These are phyloP conservation scores for Pao palembangensis DNA, from an alignment of 2,113 vertebrate genomes.

Conservation along the genomic window DNA sequence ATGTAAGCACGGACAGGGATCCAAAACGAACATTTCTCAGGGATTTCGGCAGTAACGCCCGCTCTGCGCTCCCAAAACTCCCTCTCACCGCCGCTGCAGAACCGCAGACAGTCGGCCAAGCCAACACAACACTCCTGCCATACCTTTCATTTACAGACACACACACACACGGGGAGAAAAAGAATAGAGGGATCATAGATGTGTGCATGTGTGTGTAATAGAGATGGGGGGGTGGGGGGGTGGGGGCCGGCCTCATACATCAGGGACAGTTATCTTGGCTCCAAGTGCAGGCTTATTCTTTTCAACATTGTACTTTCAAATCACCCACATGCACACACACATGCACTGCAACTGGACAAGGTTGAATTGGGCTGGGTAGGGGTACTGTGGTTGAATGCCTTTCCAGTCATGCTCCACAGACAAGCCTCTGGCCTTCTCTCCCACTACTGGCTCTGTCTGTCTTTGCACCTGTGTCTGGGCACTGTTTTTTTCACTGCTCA, in stretches of 20 bases:
- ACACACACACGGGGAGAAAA: conserved; percentile 13
- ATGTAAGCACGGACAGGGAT: conserved; percentile 74
- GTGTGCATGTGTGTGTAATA: conserved; percentile 26
- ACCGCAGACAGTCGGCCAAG: conserved; percentile 80
- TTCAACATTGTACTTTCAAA: conserved; percentile 69
- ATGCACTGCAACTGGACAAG: conserved; percentile 44
- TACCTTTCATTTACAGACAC: conserved; percentile 61
- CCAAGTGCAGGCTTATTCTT: conserved; percentile 55
- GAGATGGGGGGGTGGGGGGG: conserved; percentile 48
- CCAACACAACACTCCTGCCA: conserved; percentile 75
- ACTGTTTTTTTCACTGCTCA: conserved; percentile 49
- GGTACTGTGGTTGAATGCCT: conserved; percentile 72
- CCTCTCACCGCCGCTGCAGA: conserved; percentile 73
- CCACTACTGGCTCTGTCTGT: conserved; percentile 60
- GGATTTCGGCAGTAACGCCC: conserved; percentile 79
- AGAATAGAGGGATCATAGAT: conserved; percentile 33
- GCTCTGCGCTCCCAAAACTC: conserved; percentile 68
- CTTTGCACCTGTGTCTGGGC: conserved; percentile 69
- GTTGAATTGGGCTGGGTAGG: conserved; percentile 55
- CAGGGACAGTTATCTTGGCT: conserved; percentile 71
- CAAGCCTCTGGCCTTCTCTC: conserved; percentile 67
- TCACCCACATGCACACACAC: conserved; percentile 35
- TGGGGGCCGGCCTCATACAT: conserved; percentile 53
- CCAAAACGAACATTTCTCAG: conserved; percentile 83
- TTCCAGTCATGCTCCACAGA: conserved; percentile 71